phyloP scores from a whole-genome alignment of 2,888 invertebrate genomes.

The Arenicola marina region DNA sequence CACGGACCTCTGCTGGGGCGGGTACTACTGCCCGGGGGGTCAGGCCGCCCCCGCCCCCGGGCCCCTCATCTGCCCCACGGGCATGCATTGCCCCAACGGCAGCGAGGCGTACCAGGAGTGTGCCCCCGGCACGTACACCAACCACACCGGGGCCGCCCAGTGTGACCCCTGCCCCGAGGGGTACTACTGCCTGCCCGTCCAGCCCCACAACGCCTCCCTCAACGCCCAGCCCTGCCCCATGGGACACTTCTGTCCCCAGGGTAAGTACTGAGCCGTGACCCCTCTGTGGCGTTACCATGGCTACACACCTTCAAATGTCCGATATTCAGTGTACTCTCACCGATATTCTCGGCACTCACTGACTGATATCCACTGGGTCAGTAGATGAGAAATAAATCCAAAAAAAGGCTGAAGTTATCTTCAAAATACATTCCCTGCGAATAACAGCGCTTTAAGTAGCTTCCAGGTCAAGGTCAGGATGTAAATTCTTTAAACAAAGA shows the following conservation, averaged over 20 bases:
- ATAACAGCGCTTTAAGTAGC: too few relatives aligned
- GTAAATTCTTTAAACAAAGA: too few relatives aligned
- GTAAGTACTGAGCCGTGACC: too few relatives aligned
- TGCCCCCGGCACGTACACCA: slow-evolving; percentile 49
- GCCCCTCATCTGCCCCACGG: slow-evolving; percentile 45
- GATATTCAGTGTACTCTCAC: too few relatives aligned
- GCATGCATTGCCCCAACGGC: slow-evolving; percentile 56
- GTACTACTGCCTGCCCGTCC: slow-evolving; percentile 54
- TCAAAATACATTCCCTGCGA: too few relatives aligned
- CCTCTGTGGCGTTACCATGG: too few relatives aligned
- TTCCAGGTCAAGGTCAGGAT: too few relatives aligned
- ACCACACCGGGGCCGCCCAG: slow-evolving; percentile 41
- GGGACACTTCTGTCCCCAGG: slow-evolving; percentile 51
- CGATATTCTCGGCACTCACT: neutral
- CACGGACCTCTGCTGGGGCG: slow-evolving; percentile 49
- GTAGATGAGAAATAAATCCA: too few relatives aligned
- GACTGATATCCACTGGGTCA: too few relatives aligned
- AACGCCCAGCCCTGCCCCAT: slow-evolving; percentile 48
- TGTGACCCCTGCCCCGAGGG: slow-evolving; percentile 53
- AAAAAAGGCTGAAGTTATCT: too few relatives aligned
- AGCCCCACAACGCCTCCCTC: slow-evolving; percentile 45
- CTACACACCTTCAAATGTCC: too few relatives aligned
- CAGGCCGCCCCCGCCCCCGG: slow-evolving; percentile 47
- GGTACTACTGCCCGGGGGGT: slow-evolving; percentile 55
- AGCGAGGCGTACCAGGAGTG: slow-evolving; percentile 51